phyloP scores from a whole-genome alignment of 2,888 invertebrate species.

The Aphodius granarius region DNA sequence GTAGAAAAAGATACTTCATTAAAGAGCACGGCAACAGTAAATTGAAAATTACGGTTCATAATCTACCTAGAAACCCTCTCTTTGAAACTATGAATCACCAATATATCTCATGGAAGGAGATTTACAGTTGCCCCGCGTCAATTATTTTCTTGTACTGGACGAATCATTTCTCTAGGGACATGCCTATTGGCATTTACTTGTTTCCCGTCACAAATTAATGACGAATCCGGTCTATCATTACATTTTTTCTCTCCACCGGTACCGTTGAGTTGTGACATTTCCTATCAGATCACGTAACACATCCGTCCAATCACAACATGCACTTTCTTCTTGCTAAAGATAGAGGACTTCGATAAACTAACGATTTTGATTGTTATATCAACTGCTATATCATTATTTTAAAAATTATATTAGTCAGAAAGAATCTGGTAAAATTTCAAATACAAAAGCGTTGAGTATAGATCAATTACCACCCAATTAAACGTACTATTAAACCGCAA shows the following conservation, averaged over 20 bases:
- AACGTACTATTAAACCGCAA: background rate
- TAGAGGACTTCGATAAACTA: background rate
- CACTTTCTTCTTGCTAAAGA: background rate
- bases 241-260: background rate
- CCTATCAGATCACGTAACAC: background rate
- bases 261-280: background rate
- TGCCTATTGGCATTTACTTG: background rate
- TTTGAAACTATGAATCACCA: background rate
- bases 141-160: background rate
- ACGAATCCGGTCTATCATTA: background rate
- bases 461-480: background rate
- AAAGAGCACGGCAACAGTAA: too few relatives aligned
- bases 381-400: too few relatives aligned
- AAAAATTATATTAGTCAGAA: too few relatives aligned
- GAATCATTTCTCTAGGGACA: background rate
- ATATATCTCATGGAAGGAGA: background rate
- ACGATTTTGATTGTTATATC: background rate
- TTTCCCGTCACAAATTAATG: background rate
- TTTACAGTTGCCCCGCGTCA: background rate
- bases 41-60: too few relatives aligned
- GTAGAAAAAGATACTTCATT: too few relatives aligned
- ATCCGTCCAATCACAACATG: background rate
- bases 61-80: too few relatives aligned
- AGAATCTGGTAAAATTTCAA: too few relatives aligned
- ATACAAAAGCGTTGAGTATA: too few relatives aligned